phyloP scores from a whole-genome alignment of 2,113 vertebrate genomes.

The Eclectus roratus region DNA sequence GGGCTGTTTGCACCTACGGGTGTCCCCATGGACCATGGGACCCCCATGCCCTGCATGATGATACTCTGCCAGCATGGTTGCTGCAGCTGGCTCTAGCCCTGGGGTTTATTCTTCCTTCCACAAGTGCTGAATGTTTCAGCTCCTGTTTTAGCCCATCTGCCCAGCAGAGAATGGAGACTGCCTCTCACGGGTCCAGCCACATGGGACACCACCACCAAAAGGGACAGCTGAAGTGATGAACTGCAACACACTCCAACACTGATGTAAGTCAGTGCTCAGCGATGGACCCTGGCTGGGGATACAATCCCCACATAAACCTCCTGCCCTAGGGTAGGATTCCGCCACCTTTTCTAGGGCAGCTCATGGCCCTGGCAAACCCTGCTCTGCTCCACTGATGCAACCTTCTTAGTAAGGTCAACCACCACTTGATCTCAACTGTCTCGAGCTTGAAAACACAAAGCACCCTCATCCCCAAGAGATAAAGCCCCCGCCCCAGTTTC shows the following conservation, averaged over 20 bases:
- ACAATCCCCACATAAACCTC: not conserved
- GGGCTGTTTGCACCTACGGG: not conserved
- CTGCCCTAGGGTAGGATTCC: not conserved
- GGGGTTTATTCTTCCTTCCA: conserved; percentile 16
- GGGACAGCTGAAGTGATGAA: not conserved
- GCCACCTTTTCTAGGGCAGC: not conserved
- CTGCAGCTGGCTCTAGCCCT: not conserved
- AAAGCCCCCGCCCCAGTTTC: not conserved
- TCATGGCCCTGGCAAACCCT: not conserved
- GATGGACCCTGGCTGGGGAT: not conserved
- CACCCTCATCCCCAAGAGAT: not conserved
- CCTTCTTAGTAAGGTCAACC: not conserved
- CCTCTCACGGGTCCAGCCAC: not conserved
- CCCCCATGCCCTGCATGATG: rapidly evolving
- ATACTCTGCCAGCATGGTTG: not conserved
- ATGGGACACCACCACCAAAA: rapidly evolving
- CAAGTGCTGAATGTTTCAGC: not conserved
- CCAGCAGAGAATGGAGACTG: not conserved
- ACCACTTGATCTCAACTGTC: not conserved
- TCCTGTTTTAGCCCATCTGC: not conserved
- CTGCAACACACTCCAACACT: not conserved
- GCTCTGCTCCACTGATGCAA: not conserved
- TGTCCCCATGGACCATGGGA: not conserved
- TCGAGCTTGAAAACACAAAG: not conserved
- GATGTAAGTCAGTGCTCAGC: not conserved